Conservation (phyloP, 2,797 vertebrate species). For the Coregonus suidteri region DNA sequence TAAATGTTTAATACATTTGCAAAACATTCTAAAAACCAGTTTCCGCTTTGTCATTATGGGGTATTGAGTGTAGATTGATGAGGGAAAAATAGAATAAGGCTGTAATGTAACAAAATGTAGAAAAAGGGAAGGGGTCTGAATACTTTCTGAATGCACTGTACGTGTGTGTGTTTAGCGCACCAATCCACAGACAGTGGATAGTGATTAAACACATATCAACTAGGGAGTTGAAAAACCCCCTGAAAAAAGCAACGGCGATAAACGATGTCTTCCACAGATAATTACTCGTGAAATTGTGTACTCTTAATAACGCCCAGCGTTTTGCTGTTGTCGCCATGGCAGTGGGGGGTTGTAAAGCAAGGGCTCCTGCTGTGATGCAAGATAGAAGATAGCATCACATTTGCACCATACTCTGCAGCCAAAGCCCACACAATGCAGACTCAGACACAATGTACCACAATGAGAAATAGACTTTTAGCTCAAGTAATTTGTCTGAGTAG, state of each 20-base stretch:
- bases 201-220: conserved; percentile 37
- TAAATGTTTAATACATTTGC: too few species aligned
- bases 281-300: conserved; percentile 63
- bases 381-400: background rate
- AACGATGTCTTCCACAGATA: conserved; percentile 60
- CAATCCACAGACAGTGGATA: conserved; percentile 22
- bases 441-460: background rate
- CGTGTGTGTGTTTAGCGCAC: conserved; percentile 9
- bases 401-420: background rate
- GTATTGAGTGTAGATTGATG: too few species aligned
- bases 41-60: too few species aligned
- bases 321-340: conserved; percentile 52
- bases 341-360: conserved; percentile 51
- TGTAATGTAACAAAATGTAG: too few species aligned
- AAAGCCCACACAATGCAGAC: background rate
- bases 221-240: conserved; percentile 13
- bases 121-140: too few species aligned
- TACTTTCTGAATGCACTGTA: too few species aligned
- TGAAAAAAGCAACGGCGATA: conserved; percentile 41
- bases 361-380: background rate
- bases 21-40: too few species aligned
- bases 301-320: background rate
- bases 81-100: too few species aligned
- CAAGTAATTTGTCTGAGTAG: too few species aligned
- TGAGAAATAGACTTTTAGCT: too few species aligned